Base-by-base conservation (phyloP, 2,797 vertebrate species). In the Anolis apletophallus region DNA sequence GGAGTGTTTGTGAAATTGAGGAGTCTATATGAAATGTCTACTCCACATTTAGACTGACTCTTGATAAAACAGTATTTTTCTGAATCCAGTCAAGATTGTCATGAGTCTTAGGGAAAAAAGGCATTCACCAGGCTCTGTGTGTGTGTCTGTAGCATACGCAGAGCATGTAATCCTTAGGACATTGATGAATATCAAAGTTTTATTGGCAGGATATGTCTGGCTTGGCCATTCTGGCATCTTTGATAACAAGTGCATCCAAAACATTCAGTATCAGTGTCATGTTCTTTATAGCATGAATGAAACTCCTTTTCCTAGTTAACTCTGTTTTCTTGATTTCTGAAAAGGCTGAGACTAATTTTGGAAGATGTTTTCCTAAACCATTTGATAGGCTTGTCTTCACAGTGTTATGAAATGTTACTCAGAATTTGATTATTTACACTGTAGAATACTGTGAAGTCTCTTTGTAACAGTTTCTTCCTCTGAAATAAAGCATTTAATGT, bases 351-450 rank as follows among this genome's bases (percentile, higher is more conserved):
- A 69, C 81, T 21, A 87, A 84, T 87, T 68, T 81, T 85, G 2
- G 34, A 13, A 29, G 74, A 67, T 34, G 50, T 52, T 81, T 68
- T 87, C 81, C 61, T 54, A 76, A 78, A 71, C 40, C 0, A 5
- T 81, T 88, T 86, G 46, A 67, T 86, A 83, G 46, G 46, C 79
- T 86, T 74, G 50, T 90, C 83, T 68, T 84, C 26, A 32, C 85
- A 84, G 71, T 69, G 64, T 72, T 84, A 73, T 78, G n/a, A 71
- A 88, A 86, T 84, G 71, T 77, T 87, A 81, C 67, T 90, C 73
- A 84, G 52, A 84, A 81, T 88, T 74, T 23, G 2, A 68, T 83
- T 61, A 86, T 88, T 85, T 84, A 77, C 11, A 23, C 46, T 78
- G 80, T 74, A 78, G 59, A 87, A 83, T 79, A 72, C 86, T 72